phyloP scores from a whole-genome alignment of 2,888 invertebrate genomes.

The Drosophila atripex region DNA sequence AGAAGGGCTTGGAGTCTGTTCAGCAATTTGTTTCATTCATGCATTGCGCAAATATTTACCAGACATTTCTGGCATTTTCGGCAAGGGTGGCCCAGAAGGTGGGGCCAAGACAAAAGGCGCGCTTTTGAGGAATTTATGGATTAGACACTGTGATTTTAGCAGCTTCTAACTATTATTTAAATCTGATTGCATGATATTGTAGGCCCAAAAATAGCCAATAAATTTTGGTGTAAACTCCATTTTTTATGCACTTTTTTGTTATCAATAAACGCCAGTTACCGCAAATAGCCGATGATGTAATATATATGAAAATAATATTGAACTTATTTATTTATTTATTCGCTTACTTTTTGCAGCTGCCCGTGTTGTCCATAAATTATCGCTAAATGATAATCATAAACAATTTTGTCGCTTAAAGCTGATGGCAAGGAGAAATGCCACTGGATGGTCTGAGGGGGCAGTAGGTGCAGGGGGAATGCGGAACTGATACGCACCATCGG shows the following conservation, averaged over 20 bases:
- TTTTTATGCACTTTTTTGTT: constrained; percentile 19
- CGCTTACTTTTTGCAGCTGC: constrained; percentile 9
- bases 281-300: constrained; percentile 35
- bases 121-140: constrained; percentile 31
- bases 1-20: constrained; percentile 21
- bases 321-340: constrained; percentile 48
- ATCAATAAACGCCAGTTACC: constrained; percentile 39
- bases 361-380: constrained; percentile 49
- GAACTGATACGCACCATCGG: constrained; percentile 26
- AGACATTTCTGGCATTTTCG: constrained; percentile 50
- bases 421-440: constrained; percentile 23
- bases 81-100: not conserved
- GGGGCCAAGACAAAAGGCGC: constrained; percentile 18
- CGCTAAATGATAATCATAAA: constrained; percentile 65
- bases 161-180: not conserved
- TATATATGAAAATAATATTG: constrained; percentile 36
- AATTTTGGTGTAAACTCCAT: not conserved
- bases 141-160: constrained; percentile 7
- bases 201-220: not conserved
- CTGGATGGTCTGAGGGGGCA: not conserved
- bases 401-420: constrained; percentile 51
- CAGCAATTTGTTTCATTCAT: constrained; percentile 60
- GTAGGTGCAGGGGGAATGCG: constrained; percentile 12
- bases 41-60: constrained; percentile 66
- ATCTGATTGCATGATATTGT: not conserved